Evolutionary conservation across 2,888 invertebrate species (phyloP), one percentile per base, ranked within the genome.

Genomic region (Eucera pruinosa): DNA sequence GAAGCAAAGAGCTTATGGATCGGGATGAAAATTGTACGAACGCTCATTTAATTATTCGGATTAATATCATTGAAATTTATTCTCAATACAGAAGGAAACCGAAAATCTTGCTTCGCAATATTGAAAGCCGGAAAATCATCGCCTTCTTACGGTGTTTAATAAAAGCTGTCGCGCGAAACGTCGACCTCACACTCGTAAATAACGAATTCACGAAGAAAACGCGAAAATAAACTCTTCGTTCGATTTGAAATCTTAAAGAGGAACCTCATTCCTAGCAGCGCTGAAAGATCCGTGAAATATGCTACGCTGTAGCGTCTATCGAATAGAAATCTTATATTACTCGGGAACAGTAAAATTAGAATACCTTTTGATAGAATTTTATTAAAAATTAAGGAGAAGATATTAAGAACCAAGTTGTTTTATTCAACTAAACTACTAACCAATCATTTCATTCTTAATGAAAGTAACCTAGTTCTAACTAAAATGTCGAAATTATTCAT

Each of bases 21-120:
- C 41, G 23, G 23, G 45, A 18, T 27, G 13, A 23, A 70, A 60
- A 72, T 61, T 52, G 60, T n/a, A 60, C 25, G 20, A 25, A 18
- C 27, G n/a, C n/a, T n/a, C n/a, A n/a, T n/a, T n/a, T n/a, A n/a
- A n/a, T 47, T 45, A 23, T 20, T 23, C 6, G 47, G 30, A 54
- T 50, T 62, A 47, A 55, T 57, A 48, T 41, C 47, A 48, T 20
- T 54, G 33, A 33, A 70, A 48, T 70, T 70, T 48, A 48, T 70
- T 55, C 41, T 18, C 18, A 30, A 33, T 25, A 27, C 48, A 27
- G 20, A 30, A 33, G 23, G 15, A 45, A 36, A 18, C 54, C n/a
- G 1, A 27, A 27, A 23, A 55, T 55, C 5, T 54, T 23, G 30
- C 15, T 15, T 23, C 9, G 7, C 15, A 11, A 20, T 25, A 58